A percentile compares a stretch with the other conserved stretches of the same genome.
These are phyloP conservation scores for Coendou prehensilis DNA, from an alignment of 2,797 vertebrate species.

Conservation along the genomic window DNA sequence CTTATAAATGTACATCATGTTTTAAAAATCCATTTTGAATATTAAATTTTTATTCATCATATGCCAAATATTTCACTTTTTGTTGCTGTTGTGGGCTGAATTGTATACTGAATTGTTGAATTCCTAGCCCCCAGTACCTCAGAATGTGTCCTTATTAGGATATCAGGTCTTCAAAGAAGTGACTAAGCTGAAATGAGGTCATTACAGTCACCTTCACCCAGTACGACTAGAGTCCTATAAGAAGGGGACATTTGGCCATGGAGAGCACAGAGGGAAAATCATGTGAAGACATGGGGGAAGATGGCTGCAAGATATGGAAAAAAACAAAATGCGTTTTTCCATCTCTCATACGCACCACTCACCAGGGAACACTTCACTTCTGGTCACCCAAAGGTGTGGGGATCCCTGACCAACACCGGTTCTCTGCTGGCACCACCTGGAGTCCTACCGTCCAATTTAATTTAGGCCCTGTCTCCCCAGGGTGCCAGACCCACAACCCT, in stretches of 20 bases:
- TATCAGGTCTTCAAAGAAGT: neutral
- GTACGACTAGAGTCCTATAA: neutral
- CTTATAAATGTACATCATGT: neutral
- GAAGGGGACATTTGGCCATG: neutral
- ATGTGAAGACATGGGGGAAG: neutral
- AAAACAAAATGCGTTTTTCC: neutral
- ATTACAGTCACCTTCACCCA: neutral
- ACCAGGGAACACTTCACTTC: neutral
- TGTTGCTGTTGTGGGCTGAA: neutral
- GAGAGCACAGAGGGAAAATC: neutral
- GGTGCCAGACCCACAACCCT: neutral
- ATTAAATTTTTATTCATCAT: neutral
- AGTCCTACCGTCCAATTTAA: neutral
- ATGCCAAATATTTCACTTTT: neutral
- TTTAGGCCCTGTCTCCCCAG: neutral
- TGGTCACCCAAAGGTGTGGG: neutral
- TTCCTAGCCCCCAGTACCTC: neutral
- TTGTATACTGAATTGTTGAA: neutral
- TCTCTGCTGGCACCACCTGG: neutral
- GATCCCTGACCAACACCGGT: neutral
- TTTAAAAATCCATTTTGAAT: neutral
- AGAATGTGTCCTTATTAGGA: neutral
- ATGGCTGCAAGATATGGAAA: neutral
- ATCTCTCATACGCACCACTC: neutral
- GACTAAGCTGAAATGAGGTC: constrained; percentile 23